phyloP scores from a whole-genome alignment of 1,140 invertebrate species.

The Battus philenor region DNA sequence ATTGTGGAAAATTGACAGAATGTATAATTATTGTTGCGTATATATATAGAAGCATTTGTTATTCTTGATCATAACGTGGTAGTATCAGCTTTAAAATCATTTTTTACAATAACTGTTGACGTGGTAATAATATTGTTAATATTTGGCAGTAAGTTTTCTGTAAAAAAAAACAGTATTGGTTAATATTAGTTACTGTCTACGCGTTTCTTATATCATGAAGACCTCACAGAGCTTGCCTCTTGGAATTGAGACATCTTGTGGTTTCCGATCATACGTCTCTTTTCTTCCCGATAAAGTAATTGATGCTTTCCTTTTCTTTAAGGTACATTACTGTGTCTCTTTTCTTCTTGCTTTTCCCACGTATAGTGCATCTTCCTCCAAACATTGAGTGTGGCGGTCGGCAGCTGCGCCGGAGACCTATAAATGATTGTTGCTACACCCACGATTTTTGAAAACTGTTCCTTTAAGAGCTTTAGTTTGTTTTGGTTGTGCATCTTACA shows the following conservation, averaged over 20 bases:
- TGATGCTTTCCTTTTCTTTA: conserved; percentile 57
- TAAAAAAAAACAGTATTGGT: too few relatives aligned
- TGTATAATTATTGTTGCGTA: too few relatives aligned
- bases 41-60: too few relatives aligned
- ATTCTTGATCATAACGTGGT: too few relatives aligned
- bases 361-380: conserved; percentile 67
- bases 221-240: conserved; percentile 67
- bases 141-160: too few relatives aligned
- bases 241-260: conserved; percentile 76
- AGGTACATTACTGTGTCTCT: conserved; percentile 53
- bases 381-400: conserved; percentile 62
- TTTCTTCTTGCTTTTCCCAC: conserved; percentile 51
- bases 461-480: conserved; percentile 26
- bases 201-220: conserved; percentile 59
- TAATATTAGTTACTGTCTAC: too few relatives aligned
- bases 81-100: too few relatives aligned
- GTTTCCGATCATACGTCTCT: conserved; percentile 68
- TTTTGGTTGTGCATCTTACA: conserved; percentile 15
- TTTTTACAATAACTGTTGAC: too few relatives aligned
- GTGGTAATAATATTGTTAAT: too few relatives aligned
- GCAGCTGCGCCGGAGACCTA: conserved; percentile 68
- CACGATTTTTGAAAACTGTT: conserved; percentile 49
- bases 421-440: conserved; percentile 64
- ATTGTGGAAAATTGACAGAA: too few relatives aligned
- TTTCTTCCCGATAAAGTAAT: conserved; percentile 36